Percentiles rank a stretch among this genome's conserved stretches.
Evolutionary conservation across 2,888 invertebrate genomes (phyloP).

Genomic region (Trichacis sp.): DNA sequence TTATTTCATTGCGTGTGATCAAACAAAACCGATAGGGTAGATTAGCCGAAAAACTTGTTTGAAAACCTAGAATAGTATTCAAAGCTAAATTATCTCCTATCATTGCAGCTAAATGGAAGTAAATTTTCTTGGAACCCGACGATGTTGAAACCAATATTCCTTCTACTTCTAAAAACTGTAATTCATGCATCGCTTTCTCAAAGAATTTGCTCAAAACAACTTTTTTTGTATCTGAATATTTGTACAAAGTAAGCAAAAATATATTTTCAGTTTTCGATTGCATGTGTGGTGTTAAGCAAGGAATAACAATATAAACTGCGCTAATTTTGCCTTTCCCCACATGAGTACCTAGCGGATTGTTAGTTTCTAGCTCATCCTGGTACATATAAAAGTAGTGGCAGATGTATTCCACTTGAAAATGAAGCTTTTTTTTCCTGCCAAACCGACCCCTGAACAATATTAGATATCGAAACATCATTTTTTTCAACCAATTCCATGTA

Average conservation of each 20-base stretch:
- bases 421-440: constrained; percentile 20
- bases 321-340: constrained; percentile 32
- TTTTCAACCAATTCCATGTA: constrained; percentile 25
- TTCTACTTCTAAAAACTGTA: constrained; percentile 12
- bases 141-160: constrained; percentile 12
- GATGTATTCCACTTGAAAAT: constrained; percentile 11
- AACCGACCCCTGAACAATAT: constrained; percentile 24
- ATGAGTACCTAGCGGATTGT: constrained; percentile 37
- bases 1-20: background rate
- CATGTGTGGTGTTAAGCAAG: constrained; percentile 29
- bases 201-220: constrained; percentile 15
- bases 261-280: constrained; percentile 33
- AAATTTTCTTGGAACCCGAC: constrained; percentile 4
- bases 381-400: constrained; percentile 38
- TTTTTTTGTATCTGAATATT: constrained; percentile 12
- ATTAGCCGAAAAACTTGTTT: constrained; percentile 22
- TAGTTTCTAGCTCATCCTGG: constrained; percentile 41
- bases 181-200: constrained; percentile 14
- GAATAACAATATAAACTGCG: constrained; percentile 34
- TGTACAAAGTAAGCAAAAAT: constrained; percentile 25
- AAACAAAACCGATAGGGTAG: constrained; percentile 27
- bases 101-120: constrained; percentile 19
- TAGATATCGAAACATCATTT: constrained; percentile 17
- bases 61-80: constrained; percentile 24
- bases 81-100: constrained; percentile 27